phyloP scores from a whole-genome alignment of 2,888 invertebrate species.

The Latrodectus hesperus region DNA sequence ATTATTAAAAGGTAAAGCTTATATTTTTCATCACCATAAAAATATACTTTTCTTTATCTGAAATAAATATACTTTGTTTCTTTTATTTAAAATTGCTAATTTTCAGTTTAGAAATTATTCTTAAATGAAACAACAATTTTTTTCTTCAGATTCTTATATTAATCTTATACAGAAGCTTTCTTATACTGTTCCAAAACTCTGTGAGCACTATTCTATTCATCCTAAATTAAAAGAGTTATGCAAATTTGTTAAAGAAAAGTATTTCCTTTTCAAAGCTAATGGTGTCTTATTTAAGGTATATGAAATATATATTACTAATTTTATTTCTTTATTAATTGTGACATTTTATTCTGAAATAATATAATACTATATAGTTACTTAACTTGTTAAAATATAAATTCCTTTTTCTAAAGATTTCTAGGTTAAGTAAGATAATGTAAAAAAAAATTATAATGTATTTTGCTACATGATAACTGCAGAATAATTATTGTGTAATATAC shows the following conservation, averaged over 20 bases:
- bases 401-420: too few species aligned
- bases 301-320: neutral
- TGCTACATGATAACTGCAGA: neutral
- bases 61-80: neutral
- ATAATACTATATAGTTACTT: too few species aligned
- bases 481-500: neutral
- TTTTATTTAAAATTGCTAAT: neutral
- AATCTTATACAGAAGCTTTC: conserved; percentile 17
- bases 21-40: too few species aligned
- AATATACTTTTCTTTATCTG: neutral
- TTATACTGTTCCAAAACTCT: conserved; percentile 5
- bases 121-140: too few species aligned
- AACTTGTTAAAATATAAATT: too few species aligned
- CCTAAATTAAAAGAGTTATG: conserved; percentile 40
- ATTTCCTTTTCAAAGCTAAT: conserved; percentile 26
- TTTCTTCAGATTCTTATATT: conserved; percentile 23
- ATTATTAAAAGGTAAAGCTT: conserved; percentile 18
- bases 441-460: neutral
- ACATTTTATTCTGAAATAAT: too few species aligned
- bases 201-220: conserved; percentile 18
- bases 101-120: too few species aligned
- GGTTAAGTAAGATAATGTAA: too few species aligned
- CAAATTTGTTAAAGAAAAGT: conserved; percentile 28
- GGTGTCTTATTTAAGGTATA: conserved; percentile 35
- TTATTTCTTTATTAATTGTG: too few species aligned